Evolutionary conservation across 2,888 invertebrate species (phyloP).

Genomic region (Blera fallax): DNA sequence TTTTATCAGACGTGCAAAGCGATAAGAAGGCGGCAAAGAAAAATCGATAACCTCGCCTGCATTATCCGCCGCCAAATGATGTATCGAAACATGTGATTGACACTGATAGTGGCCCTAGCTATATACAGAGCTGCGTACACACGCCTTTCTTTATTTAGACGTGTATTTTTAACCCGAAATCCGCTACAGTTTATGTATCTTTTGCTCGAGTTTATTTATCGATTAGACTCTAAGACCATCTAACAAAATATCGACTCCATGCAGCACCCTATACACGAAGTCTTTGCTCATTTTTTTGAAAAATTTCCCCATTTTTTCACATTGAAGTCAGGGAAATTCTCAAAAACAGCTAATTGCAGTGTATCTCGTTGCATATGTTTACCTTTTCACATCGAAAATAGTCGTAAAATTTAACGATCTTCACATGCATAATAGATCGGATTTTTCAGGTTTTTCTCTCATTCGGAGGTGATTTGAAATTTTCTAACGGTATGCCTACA

Average conservation of each 20-base stretch:
- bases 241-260: not conserved
- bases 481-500: slow-evolving; percentile 12
- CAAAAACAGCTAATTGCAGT: slow-evolving; percentile 5
- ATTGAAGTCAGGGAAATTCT: not conserved
- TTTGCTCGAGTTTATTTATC: not conserved
- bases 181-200: not conserved
- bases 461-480: slow-evolving; percentile 1
- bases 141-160: not conserved
- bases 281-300: not conserved
- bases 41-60: slow-evolving; percentile 45
- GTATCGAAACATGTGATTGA: slow-evolving; percentile 35
- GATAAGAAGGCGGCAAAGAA: slow-evolving; percentile 54
- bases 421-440: not conserved
- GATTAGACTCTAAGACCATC: not conserved
- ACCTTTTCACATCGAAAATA: not conserved
- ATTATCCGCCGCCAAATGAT: slow-evolving; percentile 9
- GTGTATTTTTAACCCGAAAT: not conserved
- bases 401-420: slow-evolving; percentile 23
- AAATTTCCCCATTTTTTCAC: not conserved
- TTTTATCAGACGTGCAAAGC: slow-evolving; percentile 4
- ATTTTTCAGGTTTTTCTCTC: not conserved
- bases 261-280: not conserved
- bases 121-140: not conserved
- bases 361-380: not conserved
- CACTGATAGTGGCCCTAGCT: not conserved